Evolutionary conservation across 2,888 invertebrate genomes (phyloP).

Genomic region (Icerya purchasi): DNA sequence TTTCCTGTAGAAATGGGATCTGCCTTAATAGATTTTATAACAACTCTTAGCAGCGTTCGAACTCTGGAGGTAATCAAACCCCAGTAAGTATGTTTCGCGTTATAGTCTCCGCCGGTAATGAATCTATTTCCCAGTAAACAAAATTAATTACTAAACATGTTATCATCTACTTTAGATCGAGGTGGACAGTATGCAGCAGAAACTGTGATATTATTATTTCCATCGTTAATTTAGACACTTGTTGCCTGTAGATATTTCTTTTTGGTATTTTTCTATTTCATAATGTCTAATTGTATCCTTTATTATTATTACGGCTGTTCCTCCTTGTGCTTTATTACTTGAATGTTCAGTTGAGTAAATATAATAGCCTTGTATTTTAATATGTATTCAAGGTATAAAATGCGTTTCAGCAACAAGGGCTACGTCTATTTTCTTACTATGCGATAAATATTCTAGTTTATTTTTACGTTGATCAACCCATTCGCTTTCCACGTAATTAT

Average conservation of each 20-base stretch:
- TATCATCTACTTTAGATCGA: not conserved
- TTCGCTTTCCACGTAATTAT: too few species aligned
- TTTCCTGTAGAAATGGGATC: not conserved
- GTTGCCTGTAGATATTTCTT: not conserved
- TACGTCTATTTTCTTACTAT: not conserved
- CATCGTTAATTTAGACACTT: not conserved
- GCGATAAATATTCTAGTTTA: not conserved
- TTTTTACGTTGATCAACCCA: too few species aligned
- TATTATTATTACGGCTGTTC: not conserved
- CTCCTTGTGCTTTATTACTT: not conserved
- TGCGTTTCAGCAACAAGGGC: slow-evolving; percentile 2
- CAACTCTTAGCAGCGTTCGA: not conserved
- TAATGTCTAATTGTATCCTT: not conserved
- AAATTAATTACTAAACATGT: not conserved
- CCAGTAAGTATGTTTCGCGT: not conserved
- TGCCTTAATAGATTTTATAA: not conserved
- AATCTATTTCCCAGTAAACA: not conserved
- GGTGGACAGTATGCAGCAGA: not conserved
- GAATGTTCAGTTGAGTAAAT: not conserved
- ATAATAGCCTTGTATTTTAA: slow-evolving; percentile 1
- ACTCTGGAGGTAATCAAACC: not conserved
- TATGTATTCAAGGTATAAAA: not conserved
- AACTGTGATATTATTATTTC: not conserved
- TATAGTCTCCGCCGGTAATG: too few species aligned
- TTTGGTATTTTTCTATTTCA: not conserved